phyloP scores from a whole-genome alignment of 2,888 invertebrate species.

The Oithona nana region DNA sequence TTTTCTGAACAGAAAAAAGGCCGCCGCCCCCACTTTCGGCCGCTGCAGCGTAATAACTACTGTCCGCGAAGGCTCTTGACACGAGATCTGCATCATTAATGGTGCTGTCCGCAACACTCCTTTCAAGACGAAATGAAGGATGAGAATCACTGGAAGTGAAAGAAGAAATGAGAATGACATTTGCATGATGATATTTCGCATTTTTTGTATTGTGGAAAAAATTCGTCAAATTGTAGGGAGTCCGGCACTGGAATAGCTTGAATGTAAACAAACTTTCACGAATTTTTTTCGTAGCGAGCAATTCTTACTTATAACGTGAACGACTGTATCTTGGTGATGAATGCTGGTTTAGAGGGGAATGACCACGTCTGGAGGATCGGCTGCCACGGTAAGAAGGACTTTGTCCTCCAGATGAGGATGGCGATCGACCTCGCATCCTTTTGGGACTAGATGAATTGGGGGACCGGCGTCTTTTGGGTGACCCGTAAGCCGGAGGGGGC shows the following conservation, averaged over 20 bases:
- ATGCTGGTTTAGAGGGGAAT: not conserved
- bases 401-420: not conserved
- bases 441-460: not conserved
- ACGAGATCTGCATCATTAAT: constrained; percentile 34
- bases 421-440: not conserved
- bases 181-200: no score
- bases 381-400: not conserved
- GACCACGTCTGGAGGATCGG: not conserved
- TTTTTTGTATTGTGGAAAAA: no score
- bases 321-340: not conserved
- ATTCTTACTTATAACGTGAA: no score
- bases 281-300: no score
- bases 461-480: not conserved
- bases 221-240: no score
- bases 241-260: no score
- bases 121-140: constrained; percentile 25
- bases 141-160: no score
- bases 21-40: not conserved
- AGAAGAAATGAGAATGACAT: no score
- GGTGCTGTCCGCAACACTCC: constrained; percentile 35
- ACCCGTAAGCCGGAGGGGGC: not conserved
- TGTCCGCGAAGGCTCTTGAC: no score
- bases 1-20: constrained; percentile 17
- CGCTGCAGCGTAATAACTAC: constrained; percentile 17
- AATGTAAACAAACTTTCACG: no score